These are phyloP conservation scores for Hippocampus barbouri DNA, from an alignment of 2,113 vertebrate genomes.

Conservation along the genomic window DNA sequence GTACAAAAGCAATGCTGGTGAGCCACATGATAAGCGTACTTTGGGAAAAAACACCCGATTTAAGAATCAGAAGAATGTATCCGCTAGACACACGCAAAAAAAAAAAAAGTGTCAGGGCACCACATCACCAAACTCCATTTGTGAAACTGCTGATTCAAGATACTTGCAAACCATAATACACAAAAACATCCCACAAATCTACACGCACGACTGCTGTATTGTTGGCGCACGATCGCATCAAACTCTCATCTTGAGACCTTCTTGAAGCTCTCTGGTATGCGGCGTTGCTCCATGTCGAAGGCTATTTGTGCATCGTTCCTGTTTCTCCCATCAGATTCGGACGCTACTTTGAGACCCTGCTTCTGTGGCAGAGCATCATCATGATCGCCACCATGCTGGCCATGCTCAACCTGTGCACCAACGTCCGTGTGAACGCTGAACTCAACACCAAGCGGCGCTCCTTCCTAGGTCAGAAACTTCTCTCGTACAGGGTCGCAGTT, in stretches of 20 bases:
- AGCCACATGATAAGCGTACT: neutral
- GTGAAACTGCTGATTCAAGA: too few species aligned
- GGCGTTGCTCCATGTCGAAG: neutral
- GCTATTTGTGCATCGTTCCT: neutral
- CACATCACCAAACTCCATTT: too few species aligned
- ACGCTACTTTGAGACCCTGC: slow-evolving; percentile 84
- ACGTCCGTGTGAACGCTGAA: slow-evolving; percentile 81
- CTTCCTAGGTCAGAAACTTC: slow-evolving; percentile 83
- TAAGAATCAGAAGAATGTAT: too few species aligned
- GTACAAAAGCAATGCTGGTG: slow-evolving; percentile 52
- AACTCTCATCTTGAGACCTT: neutral
- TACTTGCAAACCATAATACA: too few species aligned
- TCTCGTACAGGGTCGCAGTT: neutral
- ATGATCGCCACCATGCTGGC: slow-evolving; percentile 93
- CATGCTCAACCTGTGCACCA: slow-evolving; percentile 92
- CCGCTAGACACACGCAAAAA: too few species aligned
- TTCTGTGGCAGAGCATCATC: slow-evolving; percentile 92
- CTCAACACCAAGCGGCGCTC: slow-evolving; percentile 81
- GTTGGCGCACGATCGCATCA: neutral
- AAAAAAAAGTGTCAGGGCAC: too few species aligned
- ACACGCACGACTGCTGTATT: neutral
- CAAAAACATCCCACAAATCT: neutral
- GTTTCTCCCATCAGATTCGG: slow-evolving; percentile 78
- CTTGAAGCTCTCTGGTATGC: neutral
- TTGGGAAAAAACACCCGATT: neutral